phyloP scores from a whole-genome alignment of 2,888 invertebrate species.

The Tipula vernalis region DNA sequence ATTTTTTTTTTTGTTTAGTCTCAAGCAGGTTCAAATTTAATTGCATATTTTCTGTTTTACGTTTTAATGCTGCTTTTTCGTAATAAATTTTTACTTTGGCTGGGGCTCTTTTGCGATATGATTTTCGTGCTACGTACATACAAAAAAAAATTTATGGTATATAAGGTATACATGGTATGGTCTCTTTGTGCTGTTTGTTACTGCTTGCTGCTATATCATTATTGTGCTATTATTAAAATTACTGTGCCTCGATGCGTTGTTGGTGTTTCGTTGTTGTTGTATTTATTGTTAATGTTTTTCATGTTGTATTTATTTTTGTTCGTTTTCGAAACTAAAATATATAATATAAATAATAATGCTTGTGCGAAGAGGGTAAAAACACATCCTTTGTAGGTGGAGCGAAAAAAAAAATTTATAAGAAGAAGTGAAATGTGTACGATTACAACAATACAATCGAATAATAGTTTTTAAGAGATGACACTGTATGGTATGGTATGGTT shows the following conservation, averaged over 20 bases:
- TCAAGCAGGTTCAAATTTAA: slow-evolving; percentile 4
- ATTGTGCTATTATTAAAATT: neutral
- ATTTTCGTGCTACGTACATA: neutral
- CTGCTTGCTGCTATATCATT: neutral
- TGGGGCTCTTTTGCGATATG: neutral
- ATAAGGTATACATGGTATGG: neutral
- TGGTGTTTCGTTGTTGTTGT: neutral
- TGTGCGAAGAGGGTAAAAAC: slow-evolving; percentile 7
- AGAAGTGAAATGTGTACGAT: neutral
- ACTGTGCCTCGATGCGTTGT: neutral
- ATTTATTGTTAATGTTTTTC: neutral
- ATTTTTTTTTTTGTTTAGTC: neutral
- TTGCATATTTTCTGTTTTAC: neutral
- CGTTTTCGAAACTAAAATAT: neutral
- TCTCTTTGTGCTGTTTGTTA: neutral
- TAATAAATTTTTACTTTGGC: neutral
- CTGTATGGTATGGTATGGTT: neutral
- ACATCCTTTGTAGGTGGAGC: slow-evolving; percentile 11
- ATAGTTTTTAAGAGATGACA: neutral
- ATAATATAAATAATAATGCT: neutral
- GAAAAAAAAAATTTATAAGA: slow-evolving; percentile 7
- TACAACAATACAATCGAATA: neutral
- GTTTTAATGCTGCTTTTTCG: neutral
- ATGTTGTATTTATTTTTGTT: neutral
- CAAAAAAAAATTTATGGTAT: neutral